Percentiles rank a stretch among this genome's conserved stretches.
phyloP scores from a whole-genome alignment of 2,113 vertebrate genomes.

The Dolichallabes microphthalmus region DNA sequence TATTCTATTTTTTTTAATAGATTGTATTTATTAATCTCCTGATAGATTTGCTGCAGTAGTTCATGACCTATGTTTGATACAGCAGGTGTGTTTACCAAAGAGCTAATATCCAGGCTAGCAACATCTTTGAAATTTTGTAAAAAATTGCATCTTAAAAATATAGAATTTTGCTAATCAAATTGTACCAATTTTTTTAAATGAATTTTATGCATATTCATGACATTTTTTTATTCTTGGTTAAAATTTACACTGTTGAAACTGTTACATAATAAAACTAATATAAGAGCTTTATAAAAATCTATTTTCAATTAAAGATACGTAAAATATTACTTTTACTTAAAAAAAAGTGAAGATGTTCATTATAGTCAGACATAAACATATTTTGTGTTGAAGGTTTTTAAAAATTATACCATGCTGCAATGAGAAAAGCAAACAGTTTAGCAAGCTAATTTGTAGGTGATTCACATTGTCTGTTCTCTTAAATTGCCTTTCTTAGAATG shows the following conservation, averaged over 20 bases:
- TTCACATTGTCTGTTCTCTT: background rate
- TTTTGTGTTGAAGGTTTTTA: background rate
- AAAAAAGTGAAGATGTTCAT: background rate
- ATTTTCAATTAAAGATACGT: background rate
- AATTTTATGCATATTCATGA: too few species aligned
- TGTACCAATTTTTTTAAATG: too few species aligned
- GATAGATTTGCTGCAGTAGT: background rate
- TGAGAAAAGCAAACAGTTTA: background rate
- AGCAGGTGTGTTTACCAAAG: background rate
- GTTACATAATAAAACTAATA: background rate
- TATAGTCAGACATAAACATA: background rate
- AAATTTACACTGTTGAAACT: too few species aligned
- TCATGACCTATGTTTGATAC: background rate
- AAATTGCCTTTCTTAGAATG: background rate
- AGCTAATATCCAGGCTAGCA: background rate
- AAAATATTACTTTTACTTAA: background rate
- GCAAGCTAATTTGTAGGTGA: background rate
- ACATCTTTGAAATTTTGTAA: too few species aligned
- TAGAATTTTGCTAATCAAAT: too few species aligned
- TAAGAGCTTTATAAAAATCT: background rate
- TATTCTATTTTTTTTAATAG: too few species aligned
- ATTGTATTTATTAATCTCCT: background rate
- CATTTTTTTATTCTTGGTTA: too few species aligned
- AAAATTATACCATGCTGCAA: background rate
- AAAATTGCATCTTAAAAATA: too few species aligned